These are phyloP conservation scores for Dipodomys spectabilis DNA, from an alignment of 2,113 vertebrate genomes.

Conservation along the genomic window DNA sequence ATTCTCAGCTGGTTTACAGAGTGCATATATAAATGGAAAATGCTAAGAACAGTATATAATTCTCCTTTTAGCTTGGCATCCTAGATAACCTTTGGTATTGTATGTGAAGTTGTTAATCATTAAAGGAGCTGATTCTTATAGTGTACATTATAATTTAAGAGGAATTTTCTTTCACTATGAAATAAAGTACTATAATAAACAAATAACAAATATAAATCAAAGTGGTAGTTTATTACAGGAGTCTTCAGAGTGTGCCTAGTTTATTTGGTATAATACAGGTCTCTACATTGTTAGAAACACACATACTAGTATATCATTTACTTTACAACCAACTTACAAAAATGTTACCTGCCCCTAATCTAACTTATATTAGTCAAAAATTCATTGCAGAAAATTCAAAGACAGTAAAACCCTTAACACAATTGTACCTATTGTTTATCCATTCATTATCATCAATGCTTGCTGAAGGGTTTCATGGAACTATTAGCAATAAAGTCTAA, in stretches of 20 bases:
- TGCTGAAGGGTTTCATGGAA: neutral
- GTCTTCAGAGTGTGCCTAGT: neutral
- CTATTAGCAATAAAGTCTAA: neutral
- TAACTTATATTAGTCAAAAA: constrained; percentile 1
- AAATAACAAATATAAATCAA: neutral
- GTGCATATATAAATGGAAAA: neutral
- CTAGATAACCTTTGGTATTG: neutral
- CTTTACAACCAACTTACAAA: neutral
- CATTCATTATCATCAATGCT: neutral
- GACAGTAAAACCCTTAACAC: neutral
- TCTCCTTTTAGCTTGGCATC: neutral
- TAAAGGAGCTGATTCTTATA: neutral
- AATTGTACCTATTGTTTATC: neutral
- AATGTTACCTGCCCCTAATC: neutral
- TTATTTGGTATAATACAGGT: neutral
- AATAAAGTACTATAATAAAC: neutral
- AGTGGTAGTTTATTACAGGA: neutral
- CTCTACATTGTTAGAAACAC: neutral
- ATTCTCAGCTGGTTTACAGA: neutral
- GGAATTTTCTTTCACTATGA: neutral
- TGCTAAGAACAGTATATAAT: neutral
- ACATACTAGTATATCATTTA: neutral
- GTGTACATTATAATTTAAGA: neutral
- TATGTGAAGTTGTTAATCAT: neutral
- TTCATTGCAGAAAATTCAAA: neutral